phyloP scores from a whole-genome alignment of 2,888 invertebrate species.

The Netelia virgata region DNA sequence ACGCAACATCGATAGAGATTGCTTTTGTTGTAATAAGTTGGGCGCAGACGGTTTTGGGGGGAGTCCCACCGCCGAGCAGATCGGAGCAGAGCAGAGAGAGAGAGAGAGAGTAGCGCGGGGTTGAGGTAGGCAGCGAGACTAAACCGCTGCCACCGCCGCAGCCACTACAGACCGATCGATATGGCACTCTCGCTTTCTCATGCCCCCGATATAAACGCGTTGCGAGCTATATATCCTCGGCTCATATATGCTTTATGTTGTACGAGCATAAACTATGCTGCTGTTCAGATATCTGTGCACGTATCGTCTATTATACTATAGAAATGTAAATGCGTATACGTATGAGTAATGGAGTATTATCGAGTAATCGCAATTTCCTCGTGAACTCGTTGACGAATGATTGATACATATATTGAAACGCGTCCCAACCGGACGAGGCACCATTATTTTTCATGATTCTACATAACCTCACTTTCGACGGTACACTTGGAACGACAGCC shows the following conservation, averaged over 20 bases:
- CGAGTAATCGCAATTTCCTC: neutral
- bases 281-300: neutral
- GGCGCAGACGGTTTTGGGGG: conserved; percentile 24
- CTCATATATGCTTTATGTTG: neutral
- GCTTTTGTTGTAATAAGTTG: conserved; percentile 20
- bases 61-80: neutral
- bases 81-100: neutral
- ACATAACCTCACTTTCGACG: no score
- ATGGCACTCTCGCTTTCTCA: conserved; percentile 79
- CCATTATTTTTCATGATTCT: no score
- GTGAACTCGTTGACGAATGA: neutral
- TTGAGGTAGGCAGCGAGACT: conserved; percentile 59
- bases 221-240: conserved; percentile 14
- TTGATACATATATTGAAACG: neutral
- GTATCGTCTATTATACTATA: neutral
- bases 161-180: conserved; percentile 75
- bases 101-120: conserved; percentile 23
- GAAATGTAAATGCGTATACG: neutral
- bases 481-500: no score
- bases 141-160: conserved; percentile 36
- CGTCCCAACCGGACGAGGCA: no score
- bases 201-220: conserved; percentile 70
- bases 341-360: neutral
- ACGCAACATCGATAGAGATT: neutral
- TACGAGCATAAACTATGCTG: neutral